Percentiles rank a stretch among this genome's conserved stretches.
Conservation (phyloP, 2,888 invertebrate species). For the Oscheius myriophilus region DNA sequence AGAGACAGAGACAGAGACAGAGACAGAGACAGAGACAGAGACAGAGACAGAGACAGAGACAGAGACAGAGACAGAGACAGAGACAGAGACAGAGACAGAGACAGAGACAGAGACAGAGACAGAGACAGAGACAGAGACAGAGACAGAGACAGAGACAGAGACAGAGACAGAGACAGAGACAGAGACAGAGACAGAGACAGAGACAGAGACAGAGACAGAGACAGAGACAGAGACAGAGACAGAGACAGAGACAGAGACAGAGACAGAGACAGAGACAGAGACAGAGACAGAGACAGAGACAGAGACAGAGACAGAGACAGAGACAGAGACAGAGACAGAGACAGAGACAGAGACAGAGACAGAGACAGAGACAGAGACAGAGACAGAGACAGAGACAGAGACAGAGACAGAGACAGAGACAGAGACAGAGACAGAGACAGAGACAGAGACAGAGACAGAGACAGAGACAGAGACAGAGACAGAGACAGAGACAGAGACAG, state of each 20-base stretch:
- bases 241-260: background rate
- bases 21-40: background rate
- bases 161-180: background rate
- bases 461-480: background rate
- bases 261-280: background rate
- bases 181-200: background rate
- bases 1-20: background rate
- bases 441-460: background rate
- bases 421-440: background rate
- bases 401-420: background rate
- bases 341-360: background rate
- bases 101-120: background rate
- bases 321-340: background rate
- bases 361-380: background rate
- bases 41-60: background rate
- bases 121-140: background rate
- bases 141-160: background rate
- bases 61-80: background rate
- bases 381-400: background rate
- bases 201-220: background rate
- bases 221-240: background rate
- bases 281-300: background rate
- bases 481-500: background rate
- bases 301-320: background rate
- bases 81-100: background rate